Evolutionary conservation across 2,797 vertebrate genomes (phyloP).

Genomic region (Muscicapa striata): DNA sequence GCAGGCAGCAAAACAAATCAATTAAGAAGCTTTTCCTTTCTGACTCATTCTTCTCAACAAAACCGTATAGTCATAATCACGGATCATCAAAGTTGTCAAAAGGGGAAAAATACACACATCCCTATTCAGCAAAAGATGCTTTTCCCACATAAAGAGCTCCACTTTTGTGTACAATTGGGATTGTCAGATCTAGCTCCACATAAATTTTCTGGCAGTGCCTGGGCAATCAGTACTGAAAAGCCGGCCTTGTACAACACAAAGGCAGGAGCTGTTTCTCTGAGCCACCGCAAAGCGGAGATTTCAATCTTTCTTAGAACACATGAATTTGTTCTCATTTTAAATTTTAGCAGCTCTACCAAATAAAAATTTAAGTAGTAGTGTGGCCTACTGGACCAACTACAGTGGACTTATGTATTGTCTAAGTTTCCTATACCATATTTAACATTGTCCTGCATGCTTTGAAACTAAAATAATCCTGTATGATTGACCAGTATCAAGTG

Average conservation of each 20-base stretch:
- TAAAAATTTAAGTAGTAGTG: background rate
- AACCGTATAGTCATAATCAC: background rate
- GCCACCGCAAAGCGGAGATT: background rate
- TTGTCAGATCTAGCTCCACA: background rate
- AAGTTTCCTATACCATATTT: background rate
- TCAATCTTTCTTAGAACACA: background rate
- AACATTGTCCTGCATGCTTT: background rate
- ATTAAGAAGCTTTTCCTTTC: slow-evolving; percentile 26
- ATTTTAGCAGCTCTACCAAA: background rate
- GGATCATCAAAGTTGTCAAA: background rate
- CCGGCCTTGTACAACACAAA: background rate
- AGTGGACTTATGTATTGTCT: background rate
- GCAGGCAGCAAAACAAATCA: slow-evolving; percentile 42
- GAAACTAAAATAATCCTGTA: background rate
- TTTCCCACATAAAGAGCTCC: background rate
- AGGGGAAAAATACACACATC: background rate
- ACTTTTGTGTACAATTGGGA: background rate
- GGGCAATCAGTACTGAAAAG: background rate
- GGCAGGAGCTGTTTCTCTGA: background rate
- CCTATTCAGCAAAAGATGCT: background rate
- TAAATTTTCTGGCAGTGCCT: background rate
- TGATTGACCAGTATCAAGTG: background rate
- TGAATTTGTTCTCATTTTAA: background rate
- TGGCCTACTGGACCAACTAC: background rate
- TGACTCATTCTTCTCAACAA: slow-evolving; percentile 12